Evolutionary conservation across 92 coral and sea anemone genomes (phyloP), one percentile per base, ranked within the genome.

Genomic region (Epizoanthus fatuus): DNA sequence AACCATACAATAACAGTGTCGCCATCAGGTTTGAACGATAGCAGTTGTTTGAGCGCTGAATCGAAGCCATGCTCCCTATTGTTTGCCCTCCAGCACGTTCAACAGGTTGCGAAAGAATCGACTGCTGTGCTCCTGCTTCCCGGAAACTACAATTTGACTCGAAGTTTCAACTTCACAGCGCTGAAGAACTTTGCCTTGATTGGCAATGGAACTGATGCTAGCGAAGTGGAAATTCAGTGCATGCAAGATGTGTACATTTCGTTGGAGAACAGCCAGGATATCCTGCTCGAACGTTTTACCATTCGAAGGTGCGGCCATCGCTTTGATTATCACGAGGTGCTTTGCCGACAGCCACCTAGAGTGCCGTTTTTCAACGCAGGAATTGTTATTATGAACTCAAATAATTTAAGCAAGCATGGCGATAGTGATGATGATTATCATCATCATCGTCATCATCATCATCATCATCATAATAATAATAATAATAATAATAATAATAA

Each of bases 261-360:
- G 13, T 91, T 93, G 53, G 89, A 81, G 13, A 69, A 69, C 47
- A 83, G 98, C 79, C 75, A 81, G 74, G 90, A 80, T 58, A 87
- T 97, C 51, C 42, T 45, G 17, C 78, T 97, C 19, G 65, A 80
- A 29, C 69, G 79, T 56, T 65, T 93, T 59, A 77, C 40, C 25
- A 80, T 95, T 8, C 78, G 84, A 6, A 81, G 91, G 0, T 97
- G 99, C 60, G 98, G 99, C 0, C 69, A 12, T 76, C 81, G 55
- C 7, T 76, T 76, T 42, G 1, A 76, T 19, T 76, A 39, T 9
- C 11, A 5, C 7, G 69, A 58, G 9, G 53, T 58, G 6, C 81
- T 76, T 4, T 76, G 81, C 13, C 55, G 64, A 12, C 40, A 70
- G 32, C 44, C 65, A 57, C 68, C 55, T 13, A 75, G 38, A 17